Base-by-base conservation (phyloP, 2,888 invertebrate species). In the Tinea semifulvella region DNA sequence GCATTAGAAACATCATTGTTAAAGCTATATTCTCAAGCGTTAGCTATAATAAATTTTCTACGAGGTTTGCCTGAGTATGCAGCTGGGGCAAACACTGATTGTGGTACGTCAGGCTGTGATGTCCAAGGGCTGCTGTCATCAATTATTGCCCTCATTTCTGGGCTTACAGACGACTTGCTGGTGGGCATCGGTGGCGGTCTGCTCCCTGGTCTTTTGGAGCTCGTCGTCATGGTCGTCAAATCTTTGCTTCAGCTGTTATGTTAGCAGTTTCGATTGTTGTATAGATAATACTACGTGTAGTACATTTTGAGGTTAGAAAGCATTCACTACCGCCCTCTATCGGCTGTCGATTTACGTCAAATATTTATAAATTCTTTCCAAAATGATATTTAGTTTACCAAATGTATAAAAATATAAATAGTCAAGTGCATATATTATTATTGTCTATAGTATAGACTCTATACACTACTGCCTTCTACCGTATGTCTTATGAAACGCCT, bases 1-100 rank as follows among this genome's bases (percentile, higher is more conserved):
- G 77, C 79, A 0, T 50, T 80, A 28, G 80, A 80, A 38, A 79
- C 79, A 0, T 76, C 76, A 0, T 50, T 80, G 0, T 55, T 80
- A 0, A 80, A 79, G 18, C 56, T 80, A 0, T 80, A 80, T 35
- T 79, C 79, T 0, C 79, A 80, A 48, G 79, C 79, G 0, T 48
- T 80, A 1, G 80, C 79, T 0, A 80, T 80, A 0, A 73, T 80
- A 0, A 80, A 80, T 47, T 80, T 79, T 56, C 39, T 79, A 0
- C 53, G 64, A 17, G 57, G 65, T 0, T 42, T 80, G 2, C 79
- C 79, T 0, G 79, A 80, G 43, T 80, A 80, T 50, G 72, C 72
- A 0, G 48, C 57, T 0, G 79, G 79, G 0, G 80, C 79, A 0
- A 74, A 73, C 43, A 75, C 80, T 0, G 66, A 60, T 5, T 57